Base-by-base conservation (phyloP, 92 coral and sea anemone genomes). In the Phenganax stokvisi region DNA sequence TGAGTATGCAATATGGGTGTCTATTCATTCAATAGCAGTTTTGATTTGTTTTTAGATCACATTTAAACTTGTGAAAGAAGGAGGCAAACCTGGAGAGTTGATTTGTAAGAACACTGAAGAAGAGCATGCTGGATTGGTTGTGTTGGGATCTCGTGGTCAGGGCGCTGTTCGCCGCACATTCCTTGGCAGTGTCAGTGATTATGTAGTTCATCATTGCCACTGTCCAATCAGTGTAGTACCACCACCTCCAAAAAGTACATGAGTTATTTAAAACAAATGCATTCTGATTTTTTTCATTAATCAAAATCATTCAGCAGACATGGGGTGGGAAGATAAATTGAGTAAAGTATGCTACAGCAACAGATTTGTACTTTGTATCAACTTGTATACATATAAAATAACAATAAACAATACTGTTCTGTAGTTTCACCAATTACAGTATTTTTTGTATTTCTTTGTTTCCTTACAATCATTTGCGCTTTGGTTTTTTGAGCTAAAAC, bases 161-260 rank as follows among this genome's bases (percentile, higher is more conserved):
- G 72, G 82, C 9, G 82, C 82, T 61, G 82, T 78, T 17, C 82
- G 82, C 47, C 82, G 82, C 67, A 78, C 82, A 78, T 78, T 78
- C 54, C 71, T 78, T 61, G 82, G 82, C 13, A 78, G 82, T 64
- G 82, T 78, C 53, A 78, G 82, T 60, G 72, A 78, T 63, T 78
- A 78, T 62, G 82, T 78, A 31, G 82, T 78, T 37, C 82, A 78
- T 17, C 82, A 78, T 29, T 31, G 82, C 54, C 82, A 78, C 29
- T n/a, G 15, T 30, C 37, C 82, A 3, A 59, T 64, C 55, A 60
- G 82, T 64, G 72, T 78, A 60, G 82, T 78, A 51, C 82, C 82
- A 44, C 17, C 57, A 54, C 8, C 57, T 13, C 62, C 20, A 6
- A 51, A 76, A 11, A 54, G 27, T 51, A 2, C 76, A 51, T 69